phyloP scores from a whole-genome alignment of 2,888 invertebrate genomes.

The Agrilus mali region DNA sequence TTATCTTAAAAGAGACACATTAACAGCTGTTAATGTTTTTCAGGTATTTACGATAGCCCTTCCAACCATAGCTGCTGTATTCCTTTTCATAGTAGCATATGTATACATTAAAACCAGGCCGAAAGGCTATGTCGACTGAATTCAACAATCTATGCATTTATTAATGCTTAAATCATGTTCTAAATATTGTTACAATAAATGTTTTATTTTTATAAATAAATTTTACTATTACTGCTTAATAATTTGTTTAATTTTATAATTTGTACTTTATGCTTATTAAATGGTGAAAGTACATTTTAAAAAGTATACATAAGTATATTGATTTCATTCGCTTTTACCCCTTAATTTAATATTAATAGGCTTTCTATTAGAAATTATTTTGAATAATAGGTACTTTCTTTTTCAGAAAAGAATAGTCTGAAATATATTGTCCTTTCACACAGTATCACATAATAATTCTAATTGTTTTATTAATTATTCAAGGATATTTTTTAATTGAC shows the following conservation, averaged over 20 bases:
- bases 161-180: neutral
- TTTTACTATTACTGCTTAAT: constrained; percentile 2
- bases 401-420: no score
- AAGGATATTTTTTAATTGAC: no score
- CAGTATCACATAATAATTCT: no score
- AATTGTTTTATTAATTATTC: no score
- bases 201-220: constrained; percentile 10
- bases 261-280: neutral
- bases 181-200: constrained; percentile 5
- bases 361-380: no score
- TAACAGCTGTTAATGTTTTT: no score
- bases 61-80: constrained; percentile 57
- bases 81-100: constrained; percentile 58
- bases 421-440: no score
- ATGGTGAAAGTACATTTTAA: no score
- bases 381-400: no score
- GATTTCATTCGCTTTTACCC: no score
- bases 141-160: neutral
- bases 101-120: constrained; percentile 73
- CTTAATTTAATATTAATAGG: neutral
- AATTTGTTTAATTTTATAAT: neutral
- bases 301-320: no score
- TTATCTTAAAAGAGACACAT: no score
- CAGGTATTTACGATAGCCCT: constrained; percentile 60
- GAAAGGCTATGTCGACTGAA: constrained; percentile 17